A percentile compares a stretch with the other conserved stretches of the same genome.
These are phyloP conservation scores for Coreius guichenoti DNA, from an alignment of 2,797 vertebrate genomes.

Conservation along the genomic window DNA sequence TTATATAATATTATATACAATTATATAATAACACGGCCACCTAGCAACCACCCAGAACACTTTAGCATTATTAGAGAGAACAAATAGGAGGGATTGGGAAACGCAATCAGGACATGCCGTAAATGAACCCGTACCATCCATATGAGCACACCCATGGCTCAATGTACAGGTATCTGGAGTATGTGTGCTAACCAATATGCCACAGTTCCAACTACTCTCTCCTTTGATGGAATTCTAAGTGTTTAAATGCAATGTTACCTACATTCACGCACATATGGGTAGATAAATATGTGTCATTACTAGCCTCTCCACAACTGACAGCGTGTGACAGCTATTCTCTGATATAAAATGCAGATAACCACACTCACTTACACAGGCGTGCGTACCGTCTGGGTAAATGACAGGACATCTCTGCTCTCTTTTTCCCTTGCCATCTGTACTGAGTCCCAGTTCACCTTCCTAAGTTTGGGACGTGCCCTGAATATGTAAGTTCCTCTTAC, in stretches of 20 bases:
- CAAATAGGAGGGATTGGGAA: background rate
- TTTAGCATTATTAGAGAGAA: background rate
- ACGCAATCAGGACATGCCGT: background rate
- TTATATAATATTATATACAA: too few species aligned
- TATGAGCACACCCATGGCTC: background rate
- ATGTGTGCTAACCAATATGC: background rate
- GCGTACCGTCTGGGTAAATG: conserved; percentile 42
- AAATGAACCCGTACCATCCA: background rate
- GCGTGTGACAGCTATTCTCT: conserved; percentile 30
- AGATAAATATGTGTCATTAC: conserved; percentile 40
- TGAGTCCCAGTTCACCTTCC: conserved; percentile 52
- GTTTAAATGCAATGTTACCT: conserved; percentile 32
- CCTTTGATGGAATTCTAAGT: conserved; percentile 34
- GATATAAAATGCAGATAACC: conserved; percentile 40
- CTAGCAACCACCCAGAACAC: background rate
- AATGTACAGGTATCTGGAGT: background rate
- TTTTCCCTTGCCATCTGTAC: conserved; percentile 50
- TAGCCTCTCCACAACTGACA: conserved; percentile 30
- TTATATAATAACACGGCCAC: background rate
- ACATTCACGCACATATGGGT: conserved; percentile 10
- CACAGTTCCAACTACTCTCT: background rate
- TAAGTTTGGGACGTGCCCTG: conserved; percentile 7
- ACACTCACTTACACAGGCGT: conserved; percentile 32
- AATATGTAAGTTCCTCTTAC: conserved; percentile 26
- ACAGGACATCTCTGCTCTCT: conserved; percentile 54